These are phyloP conservation scores for Enteromius radiatus DNA, from an alignment of 2,797 vertebrate genomes.

Conservation along the genomic window DNA sequence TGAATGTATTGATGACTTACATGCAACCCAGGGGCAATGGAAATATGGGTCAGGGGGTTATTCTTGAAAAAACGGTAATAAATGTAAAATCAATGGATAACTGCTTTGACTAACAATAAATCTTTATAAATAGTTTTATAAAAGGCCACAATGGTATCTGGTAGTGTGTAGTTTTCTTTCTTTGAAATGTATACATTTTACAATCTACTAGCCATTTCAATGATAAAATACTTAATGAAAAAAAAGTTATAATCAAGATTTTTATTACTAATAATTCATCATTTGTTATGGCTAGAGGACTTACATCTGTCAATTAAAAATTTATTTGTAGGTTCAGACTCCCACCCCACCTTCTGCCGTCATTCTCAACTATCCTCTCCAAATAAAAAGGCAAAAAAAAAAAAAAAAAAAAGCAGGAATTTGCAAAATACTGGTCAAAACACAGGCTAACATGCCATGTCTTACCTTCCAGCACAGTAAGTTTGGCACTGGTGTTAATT, in stretches of 20 bases:
- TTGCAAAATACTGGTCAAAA: neutral
- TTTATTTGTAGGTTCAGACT: neutral
- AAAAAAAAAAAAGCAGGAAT: neutral
- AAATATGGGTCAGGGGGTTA: neutral
- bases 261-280: neutral
- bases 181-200: neutral
- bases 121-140: neutral
- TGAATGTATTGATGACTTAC: conserved; percentile 1
- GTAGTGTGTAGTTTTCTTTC: too few relatives aligned
- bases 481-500: conserved; percentile 96
- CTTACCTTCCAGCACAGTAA: conserved; percentile 94
- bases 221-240: neutral
- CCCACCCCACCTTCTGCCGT: neutral
- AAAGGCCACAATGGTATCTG: neutral
- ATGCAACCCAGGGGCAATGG: neutral
- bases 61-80: too few relatives aligned
- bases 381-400: neutral
- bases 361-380: neutral
- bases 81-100: neutral
- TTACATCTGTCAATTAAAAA: neutral
- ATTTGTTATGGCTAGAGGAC: neutral
- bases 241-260: neutral
- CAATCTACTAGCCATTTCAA: conserved; percentile 34
- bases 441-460: conserved; percentile 7
- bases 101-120: neutral